A percentile compares a stretch with the other conserved stretches of the same genome.
Conservation (phyloP, 2,797 vertebrate species). For the Lates japonicus region DNA sequence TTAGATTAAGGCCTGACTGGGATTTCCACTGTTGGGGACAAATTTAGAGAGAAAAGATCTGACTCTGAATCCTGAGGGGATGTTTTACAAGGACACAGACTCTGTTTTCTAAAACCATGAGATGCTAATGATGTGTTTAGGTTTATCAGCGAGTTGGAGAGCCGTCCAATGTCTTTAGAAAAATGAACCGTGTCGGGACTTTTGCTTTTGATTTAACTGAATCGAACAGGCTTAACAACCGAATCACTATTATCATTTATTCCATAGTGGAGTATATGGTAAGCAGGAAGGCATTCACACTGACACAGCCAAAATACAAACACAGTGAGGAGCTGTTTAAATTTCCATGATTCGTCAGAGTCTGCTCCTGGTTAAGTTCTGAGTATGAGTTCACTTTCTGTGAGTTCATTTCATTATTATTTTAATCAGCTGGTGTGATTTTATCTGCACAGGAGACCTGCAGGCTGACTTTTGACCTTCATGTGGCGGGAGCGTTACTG, state of each 20-base stretch:
- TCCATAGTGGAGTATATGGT: too few species aligned
- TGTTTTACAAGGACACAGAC: not conserved
- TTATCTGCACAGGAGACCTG: not conserved
- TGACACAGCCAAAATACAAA: too few species aligned
- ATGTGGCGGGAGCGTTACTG: not conserved
- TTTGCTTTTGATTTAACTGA: too few species aligned
- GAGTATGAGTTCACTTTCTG: too few species aligned
- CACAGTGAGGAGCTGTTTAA: too few species aligned
- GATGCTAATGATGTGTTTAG: not conserved
- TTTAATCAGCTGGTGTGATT: not conserved
- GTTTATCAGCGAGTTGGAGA: not conserved
- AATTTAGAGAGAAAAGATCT: conserved; percentile 20
- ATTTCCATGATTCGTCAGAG: too few species aligned
- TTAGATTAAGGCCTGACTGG: conserved; percentile 16
- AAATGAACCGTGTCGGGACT: not conserved
- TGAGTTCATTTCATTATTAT: not conserved
- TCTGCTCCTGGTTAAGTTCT: too few species aligned
- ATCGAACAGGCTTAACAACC: too few species aligned
- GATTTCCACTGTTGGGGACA: conserved; percentile 18
- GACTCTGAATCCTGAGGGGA: conserved; percentile 5
- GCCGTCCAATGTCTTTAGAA: not conserved
- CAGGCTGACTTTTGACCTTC: conserved; percentile 34
- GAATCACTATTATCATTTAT: too few species aligned
- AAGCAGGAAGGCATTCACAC: too few species aligned
- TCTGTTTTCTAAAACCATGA: not conserved